Conservation (phyloP, 2,113 vertebrate genomes). For the Melanotaenia duboulayi region DNA sequence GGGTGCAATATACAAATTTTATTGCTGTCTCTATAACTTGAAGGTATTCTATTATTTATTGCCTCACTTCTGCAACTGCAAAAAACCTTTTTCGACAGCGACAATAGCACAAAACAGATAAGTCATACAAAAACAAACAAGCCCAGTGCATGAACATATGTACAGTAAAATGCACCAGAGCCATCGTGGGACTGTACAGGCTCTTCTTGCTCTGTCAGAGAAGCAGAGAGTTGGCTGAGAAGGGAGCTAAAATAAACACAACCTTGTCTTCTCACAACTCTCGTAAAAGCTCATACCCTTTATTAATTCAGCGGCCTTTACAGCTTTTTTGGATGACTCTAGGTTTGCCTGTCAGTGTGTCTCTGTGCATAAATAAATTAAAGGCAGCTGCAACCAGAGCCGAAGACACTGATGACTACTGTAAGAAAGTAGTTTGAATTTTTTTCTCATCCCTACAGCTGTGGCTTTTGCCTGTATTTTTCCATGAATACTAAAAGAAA, state of each 20-base stretch:
- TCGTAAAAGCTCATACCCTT: slow-evolving; percentile 66
- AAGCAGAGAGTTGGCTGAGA: slow-evolving; percentile 36
- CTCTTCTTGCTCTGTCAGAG: slow-evolving; percentile 51
- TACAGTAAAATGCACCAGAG: slow-evolving; percentile 55
- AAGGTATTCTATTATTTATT: slow-evolving; percentile 48
- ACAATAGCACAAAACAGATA: slow-evolving; percentile 47
- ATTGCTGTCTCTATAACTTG: slow-evolving; percentile 20
- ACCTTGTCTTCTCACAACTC: slow-evolving; percentile 57
- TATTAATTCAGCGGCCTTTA: slow-evolving; percentile 70
- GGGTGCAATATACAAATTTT: slow-evolving; percentile 17
- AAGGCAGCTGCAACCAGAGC: slow-evolving; percentile 31
- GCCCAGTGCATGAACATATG: slow-evolving; percentile 46
- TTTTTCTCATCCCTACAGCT: slow-evolving; percentile 14
- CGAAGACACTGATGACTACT: slow-evolving; percentile 28
- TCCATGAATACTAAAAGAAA: not conserved
- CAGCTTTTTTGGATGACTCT: slow-evolving; percentile 55
- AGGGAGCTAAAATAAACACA: slow-evolving; percentile 59
- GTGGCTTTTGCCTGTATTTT: not conserved
- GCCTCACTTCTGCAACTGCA: slow-evolving; percentile 10
- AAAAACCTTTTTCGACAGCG: slow-evolving; percentile 36
- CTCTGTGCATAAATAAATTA: slow-evolving; percentile 65
- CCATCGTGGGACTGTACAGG: slow-evolving; percentile 22
- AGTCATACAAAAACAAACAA: slow-evolving; percentile 62
- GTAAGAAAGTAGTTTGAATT: slow-evolving; percentile 16
- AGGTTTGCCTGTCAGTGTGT: slow-evolving; percentile 58